A percentile compares a stretch with the other conserved stretches of the same genome.
Evolutionary conservation across 2,797 vertebrate species (phyloP).

Genomic region (Presbytis comata): DNA sequence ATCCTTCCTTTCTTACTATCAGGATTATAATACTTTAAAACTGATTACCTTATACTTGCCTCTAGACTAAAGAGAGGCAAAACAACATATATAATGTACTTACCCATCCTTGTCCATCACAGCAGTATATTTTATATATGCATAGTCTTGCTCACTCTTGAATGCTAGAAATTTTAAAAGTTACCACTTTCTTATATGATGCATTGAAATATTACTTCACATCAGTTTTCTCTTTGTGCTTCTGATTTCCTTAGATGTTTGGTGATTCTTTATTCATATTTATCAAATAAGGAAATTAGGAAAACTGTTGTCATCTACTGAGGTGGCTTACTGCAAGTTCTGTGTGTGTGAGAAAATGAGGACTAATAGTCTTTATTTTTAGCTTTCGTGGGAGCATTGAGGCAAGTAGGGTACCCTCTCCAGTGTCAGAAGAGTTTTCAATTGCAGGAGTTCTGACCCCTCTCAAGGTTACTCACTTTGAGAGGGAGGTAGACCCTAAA

Average conservation of each 20-base stretch:
- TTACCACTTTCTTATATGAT: neutral
- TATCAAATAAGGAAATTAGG: neutral
- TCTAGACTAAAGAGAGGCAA: neutral
- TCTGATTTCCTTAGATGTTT: constrained; percentile 11
- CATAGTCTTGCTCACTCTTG: neutral
- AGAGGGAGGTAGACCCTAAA: neutral
- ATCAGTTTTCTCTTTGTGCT: neutral
- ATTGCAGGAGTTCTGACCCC: neutral
- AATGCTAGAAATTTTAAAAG: neutral
- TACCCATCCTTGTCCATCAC: neutral
- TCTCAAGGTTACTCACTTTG: neutral
- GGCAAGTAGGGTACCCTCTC: neutral
- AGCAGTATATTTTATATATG: neutral
- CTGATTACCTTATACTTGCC: neutral
- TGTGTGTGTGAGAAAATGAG: neutral
- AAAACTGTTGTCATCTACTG: neutral
- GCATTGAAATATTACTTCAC: neutral
- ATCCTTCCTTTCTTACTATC: neutral
- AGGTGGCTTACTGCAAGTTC: neutral
- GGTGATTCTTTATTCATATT: neutral
- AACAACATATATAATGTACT: neutral
- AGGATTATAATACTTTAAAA: neutral
- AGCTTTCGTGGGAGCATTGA: neutral
- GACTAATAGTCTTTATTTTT: neutral
- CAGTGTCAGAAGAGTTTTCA: neutral